These are phyloP conservation scores for Anabas testudineus DNA, from an alignment of 2,797 vertebrate species.

Conservation along the genomic window DNA sequence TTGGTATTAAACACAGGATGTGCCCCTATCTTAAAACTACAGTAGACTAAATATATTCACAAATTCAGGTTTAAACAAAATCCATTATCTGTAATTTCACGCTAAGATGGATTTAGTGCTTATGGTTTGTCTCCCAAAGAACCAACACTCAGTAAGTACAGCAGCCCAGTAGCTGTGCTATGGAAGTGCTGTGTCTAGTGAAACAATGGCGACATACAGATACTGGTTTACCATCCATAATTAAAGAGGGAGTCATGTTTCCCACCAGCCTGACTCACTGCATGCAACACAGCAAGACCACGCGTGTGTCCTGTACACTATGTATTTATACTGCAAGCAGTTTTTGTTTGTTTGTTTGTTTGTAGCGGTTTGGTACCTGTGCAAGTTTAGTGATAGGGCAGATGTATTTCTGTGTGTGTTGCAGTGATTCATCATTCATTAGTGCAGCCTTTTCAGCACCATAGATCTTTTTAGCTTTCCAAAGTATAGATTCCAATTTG, in stretches of 20 bases:
- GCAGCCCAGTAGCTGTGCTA: conserved; percentile 38
- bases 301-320: background rate
- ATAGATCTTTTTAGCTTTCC: conserved; percentile 63
- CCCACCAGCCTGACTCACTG: conserved; percentile 45
- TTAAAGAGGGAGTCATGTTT: conserved; percentile 64
- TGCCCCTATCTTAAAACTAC: conserved; percentile 4
- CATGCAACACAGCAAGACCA: conserved; percentile 7
- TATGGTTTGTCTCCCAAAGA: conserved; percentile 12
- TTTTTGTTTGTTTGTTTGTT: conserved; percentile 11
- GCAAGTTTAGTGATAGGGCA: conserved; percentile 27
- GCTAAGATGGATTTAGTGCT: conserved; percentile 10
- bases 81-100: conserved; percentile 34
- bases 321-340: conserved; percentile 1
- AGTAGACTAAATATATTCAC: background rate
- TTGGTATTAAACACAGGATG: background rate
- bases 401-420: conserved; percentile 4
- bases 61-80: conserved; percentile 33
- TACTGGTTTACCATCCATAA: conserved; percentile 58
- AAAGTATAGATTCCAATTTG: conserved; percentile 69
- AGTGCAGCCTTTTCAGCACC: conserved; percentile 44
- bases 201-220: conserved; percentile 46
- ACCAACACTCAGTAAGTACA: conserved; percentile 14
- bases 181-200: conserved; percentile 48
- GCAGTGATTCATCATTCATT: conserved; percentile 71
- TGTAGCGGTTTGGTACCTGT: conserved; percentile 12